A percentile compares a stretch with the other conserved stretches of the same genome.
These are phyloP conservation scores for Melanostoma mellinum DNA, from an alignment of 2,888 invertebrate species.

Conservation along the genomic window DNA sequence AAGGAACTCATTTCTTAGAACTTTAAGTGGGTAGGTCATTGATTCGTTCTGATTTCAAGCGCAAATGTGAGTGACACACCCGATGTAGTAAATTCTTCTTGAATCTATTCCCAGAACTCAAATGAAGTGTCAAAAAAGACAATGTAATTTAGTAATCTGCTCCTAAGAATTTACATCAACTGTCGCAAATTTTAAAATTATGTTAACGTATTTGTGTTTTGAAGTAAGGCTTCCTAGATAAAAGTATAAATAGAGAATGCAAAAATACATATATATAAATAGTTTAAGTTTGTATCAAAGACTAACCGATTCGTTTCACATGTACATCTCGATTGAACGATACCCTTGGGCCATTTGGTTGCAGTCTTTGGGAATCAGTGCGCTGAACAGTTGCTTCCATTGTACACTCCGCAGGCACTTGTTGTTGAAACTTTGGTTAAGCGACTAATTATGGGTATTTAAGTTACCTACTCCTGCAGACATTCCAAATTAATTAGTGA, in stretches of 20 bases:
- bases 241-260: background rate
- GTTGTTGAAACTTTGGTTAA: conserved; percentile 8
- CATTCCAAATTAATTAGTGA: conserved; percentile 48
- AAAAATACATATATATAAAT: background rate
- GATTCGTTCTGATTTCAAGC: too few relatives aligned
- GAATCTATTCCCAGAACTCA: too few relatives aligned
- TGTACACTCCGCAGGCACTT: conserved; percentile 49
- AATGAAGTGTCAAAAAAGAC: too few relatives aligned
- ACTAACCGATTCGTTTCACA: conserved; percentile 94
- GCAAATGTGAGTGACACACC: too few relatives aligned
- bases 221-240: background rate
- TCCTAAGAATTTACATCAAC: too few relatives aligned
- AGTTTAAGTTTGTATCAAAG: background rate
- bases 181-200: too few relatives aligned
- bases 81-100: too few relatives aligned
- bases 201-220: too few relatives aligned
- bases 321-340: conserved; percentile 96
- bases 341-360: conserved; percentile 86
- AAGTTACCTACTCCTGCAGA: conserved; percentile 1
- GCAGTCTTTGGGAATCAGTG: conserved; percentile 74
- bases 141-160: too few relatives aligned
- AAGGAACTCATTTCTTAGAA: too few relatives aligned
- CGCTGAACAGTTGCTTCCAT: conserved; percentile 73
- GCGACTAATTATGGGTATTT: conserved; percentile 33
- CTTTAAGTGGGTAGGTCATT: too few relatives aligned